A percentile compares a stretch with the other conserved stretches of the same genome.
Conservation (phyloP, 2,888 invertebrate species). For the Calameuta idolon region DNA sequence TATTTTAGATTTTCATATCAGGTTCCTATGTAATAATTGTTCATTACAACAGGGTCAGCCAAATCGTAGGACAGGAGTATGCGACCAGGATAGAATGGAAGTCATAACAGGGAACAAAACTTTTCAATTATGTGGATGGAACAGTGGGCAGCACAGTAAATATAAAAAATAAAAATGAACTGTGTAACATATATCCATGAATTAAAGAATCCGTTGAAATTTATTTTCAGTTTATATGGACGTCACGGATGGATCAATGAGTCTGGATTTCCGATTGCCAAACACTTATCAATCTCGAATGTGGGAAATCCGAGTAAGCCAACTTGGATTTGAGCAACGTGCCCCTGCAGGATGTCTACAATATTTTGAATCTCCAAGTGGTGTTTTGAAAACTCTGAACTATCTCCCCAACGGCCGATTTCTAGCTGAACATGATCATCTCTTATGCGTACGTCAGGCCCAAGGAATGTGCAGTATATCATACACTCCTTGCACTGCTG, state of each 20-base stretch:
- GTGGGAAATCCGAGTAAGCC: slow-evolving; percentile 83
- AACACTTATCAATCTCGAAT: slow-evolving; percentile 76
- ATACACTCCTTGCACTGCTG: slow-evolving; percentile 80
- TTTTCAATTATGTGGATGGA: slow-evolving; percentile 82
- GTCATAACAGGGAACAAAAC: slow-evolving; percentile 54
- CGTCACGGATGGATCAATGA: slow-evolving; percentile 71
- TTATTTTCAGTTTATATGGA: slow-evolving; percentile 76
- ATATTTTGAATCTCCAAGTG: slow-evolving; percentile 75
- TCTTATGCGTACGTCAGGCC: slow-evolving; percentile 80
- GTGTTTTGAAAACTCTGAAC: slow-evolving; percentile 81
- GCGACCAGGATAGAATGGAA: slow-evolving; percentile 77
- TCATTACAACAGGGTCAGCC: slow-evolving; percentile 77
- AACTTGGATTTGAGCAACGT: slow-evolving; percentile 81
- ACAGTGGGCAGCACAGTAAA: slow-evolving; percentile 87
- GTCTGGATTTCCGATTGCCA: slow-evolving; percentile 70
- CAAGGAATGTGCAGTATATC: slow-evolving; percentile 79
- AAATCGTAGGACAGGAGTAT: slow-evolving; percentile 81
- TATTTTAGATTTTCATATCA: background rate
- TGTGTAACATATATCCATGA: background rate
- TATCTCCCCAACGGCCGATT: slow-evolving; percentile 86
- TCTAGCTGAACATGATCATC: slow-evolving; percentile 82
- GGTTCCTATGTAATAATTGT: background rate
- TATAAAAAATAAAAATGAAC: slow-evolving; percentile 30
- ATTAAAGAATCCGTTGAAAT: background rate
- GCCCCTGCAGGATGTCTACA: slow-evolving; percentile 85